Evolutionary conservation across 2,888 invertebrate species (phyloP).

Genomic region (Globia sparganii): DNA sequence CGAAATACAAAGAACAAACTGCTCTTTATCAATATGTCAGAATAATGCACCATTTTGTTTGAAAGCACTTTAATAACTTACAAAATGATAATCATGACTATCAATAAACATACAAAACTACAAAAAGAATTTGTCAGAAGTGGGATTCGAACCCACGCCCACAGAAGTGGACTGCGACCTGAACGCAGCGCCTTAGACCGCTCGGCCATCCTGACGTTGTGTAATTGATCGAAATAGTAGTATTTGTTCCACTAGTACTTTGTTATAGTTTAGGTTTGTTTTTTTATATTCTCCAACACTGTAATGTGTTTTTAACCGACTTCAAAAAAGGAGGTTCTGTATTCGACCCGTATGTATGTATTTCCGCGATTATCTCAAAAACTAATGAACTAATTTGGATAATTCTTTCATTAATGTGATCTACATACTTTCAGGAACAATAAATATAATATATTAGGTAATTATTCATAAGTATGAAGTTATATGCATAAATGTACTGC

Average conservation of each 20-base stretch:
- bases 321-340: too few species aligned
- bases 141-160: constrained; percentile 80
- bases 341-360: too few species aligned
- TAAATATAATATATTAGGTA: too few species aligned
- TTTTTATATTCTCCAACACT: too few species aligned
- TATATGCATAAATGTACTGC: too few species aligned
- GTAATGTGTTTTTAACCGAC: not conserved
- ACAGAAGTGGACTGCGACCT: constrained; percentile 80
- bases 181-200: constrained; percentile 80
- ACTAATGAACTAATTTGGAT: too few species aligned
- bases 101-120: constrained; percentile 14
- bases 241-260: fast-evolving
- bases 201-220: constrained; percentile 76
- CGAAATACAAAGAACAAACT: constrained; percentile 47
- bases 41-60: constrained; percentile 29
- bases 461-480: too few species aligned
- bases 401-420: too few species aligned
- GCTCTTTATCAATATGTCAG: constrained; percentile 21
- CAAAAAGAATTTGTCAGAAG: constrained; percentile 73
- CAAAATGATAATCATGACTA: constrained; percentile 11
- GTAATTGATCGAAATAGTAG: fast-evolving
- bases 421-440: too few species aligned
- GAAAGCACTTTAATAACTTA: constrained; percentile 22
- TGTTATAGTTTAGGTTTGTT: too few species aligned
- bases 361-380: too few species aligned